These are phyloP conservation scores for Catharus bicknelli DNA, from an alignment of 2,113 vertebrate genomes.

Conservation along the genomic window DNA sequence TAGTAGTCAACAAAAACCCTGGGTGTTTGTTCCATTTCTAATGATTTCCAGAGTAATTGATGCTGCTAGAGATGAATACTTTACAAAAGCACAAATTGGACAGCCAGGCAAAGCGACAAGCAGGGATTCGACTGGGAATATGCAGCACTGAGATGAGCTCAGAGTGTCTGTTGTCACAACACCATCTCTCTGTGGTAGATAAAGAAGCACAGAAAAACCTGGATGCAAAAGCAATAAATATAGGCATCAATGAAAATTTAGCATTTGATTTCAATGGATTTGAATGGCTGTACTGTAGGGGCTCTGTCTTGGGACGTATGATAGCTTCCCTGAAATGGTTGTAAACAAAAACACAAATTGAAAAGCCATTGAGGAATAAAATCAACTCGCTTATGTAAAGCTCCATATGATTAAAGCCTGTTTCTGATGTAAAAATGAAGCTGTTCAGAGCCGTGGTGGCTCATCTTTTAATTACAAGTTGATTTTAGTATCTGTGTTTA, in stretches of 20 bases:
- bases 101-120: background rate
- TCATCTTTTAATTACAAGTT: background rate
- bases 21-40: background rate
- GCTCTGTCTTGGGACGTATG: background rate
- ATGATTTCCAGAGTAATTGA: background rate
- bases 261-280: background rate
- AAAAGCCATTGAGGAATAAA: background rate
- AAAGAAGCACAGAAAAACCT: slow-evolving; percentile 4
- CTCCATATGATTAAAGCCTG: background rate
- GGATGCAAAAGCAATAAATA: background rate
- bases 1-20: background rate
- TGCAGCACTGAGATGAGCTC: background rate
- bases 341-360: background rate
- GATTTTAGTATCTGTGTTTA: background rate
- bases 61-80: background rate
- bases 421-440: background rate
- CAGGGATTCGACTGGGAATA: background rate
- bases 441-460: background rate
- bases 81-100: background rate
- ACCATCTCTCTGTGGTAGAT: background rate
- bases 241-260: background rate
- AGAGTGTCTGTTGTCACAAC: slow-evolving; percentile 11
- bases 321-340: background rate
- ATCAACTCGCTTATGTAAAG: background rate
- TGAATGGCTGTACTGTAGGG: background rate